These are phyloP conservation scores for Pristionchus fissidentatus DNA, from an alignment of 2,888 invertebrate genomes.

Conservation along the genomic window DNA sequence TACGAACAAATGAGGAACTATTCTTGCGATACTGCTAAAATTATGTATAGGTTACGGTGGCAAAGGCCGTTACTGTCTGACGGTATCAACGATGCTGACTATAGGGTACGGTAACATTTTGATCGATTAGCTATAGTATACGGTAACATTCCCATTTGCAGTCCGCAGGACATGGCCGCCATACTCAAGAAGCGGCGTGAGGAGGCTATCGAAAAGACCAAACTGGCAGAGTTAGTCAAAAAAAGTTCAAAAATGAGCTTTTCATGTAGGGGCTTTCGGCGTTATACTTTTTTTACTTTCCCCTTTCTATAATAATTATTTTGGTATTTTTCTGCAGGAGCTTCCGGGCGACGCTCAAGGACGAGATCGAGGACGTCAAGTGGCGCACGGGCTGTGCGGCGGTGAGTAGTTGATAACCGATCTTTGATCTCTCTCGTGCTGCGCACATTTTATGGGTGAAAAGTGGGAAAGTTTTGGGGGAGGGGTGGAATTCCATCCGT, in stretches of 20 bases:
- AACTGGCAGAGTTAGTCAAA: conserved; percentile 57
- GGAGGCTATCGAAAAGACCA: conserved; percentile 63
- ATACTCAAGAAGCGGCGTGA: conserved; percentile 59
- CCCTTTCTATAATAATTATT: neutral
- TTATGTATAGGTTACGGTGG: neutral
- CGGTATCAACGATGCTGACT: too few relatives aligned
- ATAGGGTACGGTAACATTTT: too few relatives aligned
- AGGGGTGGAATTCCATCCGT: too few relatives aligned
- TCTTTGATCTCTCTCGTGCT: neutral
- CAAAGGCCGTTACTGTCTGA: neutral
- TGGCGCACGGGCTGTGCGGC: conserved; percentile 66
- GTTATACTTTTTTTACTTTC: neutral
- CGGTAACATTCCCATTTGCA: neutral
- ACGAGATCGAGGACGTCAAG: conserved; percentile 69
- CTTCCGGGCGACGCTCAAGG: conserved; percentile 62
- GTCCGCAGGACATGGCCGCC: conserved; percentile 54
- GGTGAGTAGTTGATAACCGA: conserved; percentile 50
- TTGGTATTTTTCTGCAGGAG: conserved; percentile 48
- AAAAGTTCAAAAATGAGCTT: neutral
- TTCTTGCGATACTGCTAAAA: too few relatives aligned
- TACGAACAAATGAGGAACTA: too few relatives aligned
- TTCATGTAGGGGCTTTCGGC: neutral
- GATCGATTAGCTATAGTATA: too few relatives aligned
- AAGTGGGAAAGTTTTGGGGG: neutral
- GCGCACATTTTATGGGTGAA: neutral